Evolutionary conservation across 2,113 vertebrate genomes (phyloP), one percentile per base, ranked within the genome.

Genomic region (Rhinichthys klamathensis): DNA sequence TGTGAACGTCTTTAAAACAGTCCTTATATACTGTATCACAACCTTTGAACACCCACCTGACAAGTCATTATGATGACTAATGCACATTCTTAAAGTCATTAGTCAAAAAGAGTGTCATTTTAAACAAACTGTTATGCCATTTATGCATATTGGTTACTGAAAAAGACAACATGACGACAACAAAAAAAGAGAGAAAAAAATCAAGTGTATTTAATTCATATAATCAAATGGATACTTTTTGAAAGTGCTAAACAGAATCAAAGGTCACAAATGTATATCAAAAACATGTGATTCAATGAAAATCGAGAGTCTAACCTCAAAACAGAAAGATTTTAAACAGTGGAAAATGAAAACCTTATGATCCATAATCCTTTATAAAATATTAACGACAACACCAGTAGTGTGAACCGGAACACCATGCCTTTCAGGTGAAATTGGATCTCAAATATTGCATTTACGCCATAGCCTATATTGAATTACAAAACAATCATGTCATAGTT

Each of bases 241-340:
- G 51, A 78, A 78, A 78, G 75, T 58, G 30, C 75, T 78, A 13
- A 16, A 35, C 23, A 79, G 10, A 61, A 12, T 61, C 72, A 51
- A 27, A 60, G 6, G 32, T 41, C 76, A 38, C 23, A 32, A 60
- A 78, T 23, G 15, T 41, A 61, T n/a, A 79, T 38, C 6, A 79
- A 77, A 54, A 23, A 58, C 15, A 41, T 79, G 5, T 10, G 25
- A 56, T 32, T 56, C 16, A 35, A 13, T 77, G 9, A 23, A n/a
- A 4, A 77, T 21, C n/a, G 49, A 54, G 46, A 54, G 46, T 30
- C 4, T 49, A 58, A 38, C 21, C 56, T 44, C 30, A 61, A 61
- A 58, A 44, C 9, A 6, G 18, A 12, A 35, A n/a, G 25, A 32
- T 32, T 54, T 54, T 11, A 76, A 23, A 32, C 27, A 25, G 10